Conservation (phyloP, 53 echinoderm and acorn worm genomes). For the Arbacia lixula region DNA sequence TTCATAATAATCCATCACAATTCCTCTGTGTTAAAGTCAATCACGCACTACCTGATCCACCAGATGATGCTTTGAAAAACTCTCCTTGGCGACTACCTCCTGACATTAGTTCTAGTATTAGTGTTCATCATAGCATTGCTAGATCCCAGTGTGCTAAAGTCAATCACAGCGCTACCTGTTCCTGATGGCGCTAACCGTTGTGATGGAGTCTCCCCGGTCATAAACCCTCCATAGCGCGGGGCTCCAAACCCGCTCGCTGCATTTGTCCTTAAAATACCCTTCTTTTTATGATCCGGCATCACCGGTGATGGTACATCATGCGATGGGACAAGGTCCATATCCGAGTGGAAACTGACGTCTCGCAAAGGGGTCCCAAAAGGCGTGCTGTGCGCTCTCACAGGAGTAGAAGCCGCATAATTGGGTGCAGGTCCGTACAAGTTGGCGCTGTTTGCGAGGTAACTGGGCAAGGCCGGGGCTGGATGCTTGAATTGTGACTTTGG, state of each 20-base stretch:
- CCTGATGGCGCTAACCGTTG: slow-evolving; percentile 22
- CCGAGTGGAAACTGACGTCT: slow-evolving; percentile 80
- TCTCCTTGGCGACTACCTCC: too few relatives aligned
- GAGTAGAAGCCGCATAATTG: slow-evolving; percentile 50
- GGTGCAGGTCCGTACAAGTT: slow-evolving; percentile 37
- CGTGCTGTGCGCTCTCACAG: slow-evolving; percentile 86
- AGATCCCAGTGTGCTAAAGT: slow-evolving; percentile 75
- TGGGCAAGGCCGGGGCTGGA: slow-evolving; percentile 16
- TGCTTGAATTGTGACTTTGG: slow-evolving; percentile 1
- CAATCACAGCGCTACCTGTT: slow-evolving; percentile 61
- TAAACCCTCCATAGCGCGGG: slow-evolving; percentile 28
- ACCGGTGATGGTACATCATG: slow-evolving; percentile 22
- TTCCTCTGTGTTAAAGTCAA: too few relatives aligned
- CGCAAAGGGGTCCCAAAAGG: slow-evolving; percentile 80
- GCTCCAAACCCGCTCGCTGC: slow-evolving; percentile 35
- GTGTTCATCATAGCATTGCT: slow-evolving; percentile 56
- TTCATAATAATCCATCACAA: too few relatives aligned
- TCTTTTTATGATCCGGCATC: slow-evolving; percentile 41
- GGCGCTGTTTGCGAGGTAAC: slow-evolving; percentile 1
- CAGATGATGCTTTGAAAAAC: too few relatives aligned
- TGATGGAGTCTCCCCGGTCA: slow-evolving; percentile 27
- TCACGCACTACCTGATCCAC: too few relatives aligned
- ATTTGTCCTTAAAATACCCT: slow-evolving; percentile 62
- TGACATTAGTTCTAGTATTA: slow-evolving; percentile 41
- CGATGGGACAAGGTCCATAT: slow-evolving; percentile 59